phyloP scores from a whole-genome alignment of 2,797 vertebrate species.

The Halcyon leucocephala region DNA sequence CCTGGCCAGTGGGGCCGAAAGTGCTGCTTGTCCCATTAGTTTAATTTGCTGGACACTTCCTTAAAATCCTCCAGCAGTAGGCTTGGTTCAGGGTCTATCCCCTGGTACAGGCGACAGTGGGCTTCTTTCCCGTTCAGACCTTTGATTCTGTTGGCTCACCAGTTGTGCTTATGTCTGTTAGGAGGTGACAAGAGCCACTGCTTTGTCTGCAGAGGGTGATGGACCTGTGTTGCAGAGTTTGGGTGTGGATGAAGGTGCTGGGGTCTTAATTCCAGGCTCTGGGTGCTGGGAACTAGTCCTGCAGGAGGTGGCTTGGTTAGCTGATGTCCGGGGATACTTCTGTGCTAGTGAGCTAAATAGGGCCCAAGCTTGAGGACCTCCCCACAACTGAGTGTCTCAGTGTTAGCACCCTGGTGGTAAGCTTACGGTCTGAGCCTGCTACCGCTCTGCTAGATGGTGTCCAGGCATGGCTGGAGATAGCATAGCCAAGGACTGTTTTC shows the following conservation, averaged over 20 bases:
- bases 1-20: slow-evolving; percentile 22
- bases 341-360: not conserved
- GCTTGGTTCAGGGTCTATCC: not conserved
- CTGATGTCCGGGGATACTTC: not conserved
- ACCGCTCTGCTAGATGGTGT: not conserved
- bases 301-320: not conserved
- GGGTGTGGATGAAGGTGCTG: not conserved
- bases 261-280: not conserved
- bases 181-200: not conserved
- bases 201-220: not conserved
- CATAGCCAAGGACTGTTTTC: not conserved
- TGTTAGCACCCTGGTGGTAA: not conserved
- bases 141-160: not conserved
- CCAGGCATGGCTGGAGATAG: not conserved
- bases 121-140: not conserved
- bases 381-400: not conserved
- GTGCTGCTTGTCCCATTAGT: not conserved
- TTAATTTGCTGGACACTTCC: not conserved
- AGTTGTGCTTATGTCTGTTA: not conserved
- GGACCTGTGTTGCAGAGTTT: not conserved
- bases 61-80: not conserved
- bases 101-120: not conserved
- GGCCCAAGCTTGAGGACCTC: not conserved
- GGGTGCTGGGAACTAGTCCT: not conserved
- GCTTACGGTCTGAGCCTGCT: not conserved